phyloP scores from a whole-genome alignment of 2,888 invertebrate species.

The Luperina testacea region DNA sequence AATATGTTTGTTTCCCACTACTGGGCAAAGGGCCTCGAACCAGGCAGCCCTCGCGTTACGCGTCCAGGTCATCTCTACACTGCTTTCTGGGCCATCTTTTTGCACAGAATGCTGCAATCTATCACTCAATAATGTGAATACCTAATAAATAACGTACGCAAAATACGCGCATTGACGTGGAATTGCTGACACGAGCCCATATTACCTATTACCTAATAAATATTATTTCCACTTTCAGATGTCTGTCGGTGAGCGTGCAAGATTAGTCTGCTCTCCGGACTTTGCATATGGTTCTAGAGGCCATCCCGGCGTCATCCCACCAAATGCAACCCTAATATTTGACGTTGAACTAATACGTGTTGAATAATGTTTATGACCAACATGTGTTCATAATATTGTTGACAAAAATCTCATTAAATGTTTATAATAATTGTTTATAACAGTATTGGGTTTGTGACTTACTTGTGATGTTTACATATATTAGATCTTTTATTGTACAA shows the following conservation, averaged over 20 bases:
- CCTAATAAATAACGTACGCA: too few relatives aligned
- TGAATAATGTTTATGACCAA: conserved; percentile 88
- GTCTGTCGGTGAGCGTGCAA: conserved; percentile 98
- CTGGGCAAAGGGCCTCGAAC: background rate
- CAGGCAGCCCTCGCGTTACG: background rate
- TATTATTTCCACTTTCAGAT: conserved; percentile 90
- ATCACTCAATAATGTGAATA: background rate
- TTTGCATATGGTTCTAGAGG: conserved; percentile 98
- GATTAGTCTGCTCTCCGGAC: conserved; percentile 97
- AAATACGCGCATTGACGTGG: too few relatives aligned
- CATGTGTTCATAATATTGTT: conserved; percentile 42
- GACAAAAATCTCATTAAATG: conserved; percentile 56
- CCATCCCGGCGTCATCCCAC: conserved; percentile 98
- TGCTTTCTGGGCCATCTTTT: background rate
- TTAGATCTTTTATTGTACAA: conserved; percentile 41
- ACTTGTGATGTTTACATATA: conserved; percentile 51
- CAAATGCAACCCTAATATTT: conserved; percentile 97
- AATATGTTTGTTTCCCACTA: background rate
- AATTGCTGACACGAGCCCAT: too few relatives aligned
- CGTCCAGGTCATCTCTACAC: background rate
- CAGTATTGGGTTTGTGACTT: conserved; percentile 68
- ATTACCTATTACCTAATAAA: background rate
- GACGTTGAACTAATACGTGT: conserved; percentile 98
- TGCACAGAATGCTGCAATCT: background rate
- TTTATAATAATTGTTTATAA: conserved; percentile 55